Conservation (phyloP, 2,113 vertebrate species). For the Colaptes auratus region DNA sequence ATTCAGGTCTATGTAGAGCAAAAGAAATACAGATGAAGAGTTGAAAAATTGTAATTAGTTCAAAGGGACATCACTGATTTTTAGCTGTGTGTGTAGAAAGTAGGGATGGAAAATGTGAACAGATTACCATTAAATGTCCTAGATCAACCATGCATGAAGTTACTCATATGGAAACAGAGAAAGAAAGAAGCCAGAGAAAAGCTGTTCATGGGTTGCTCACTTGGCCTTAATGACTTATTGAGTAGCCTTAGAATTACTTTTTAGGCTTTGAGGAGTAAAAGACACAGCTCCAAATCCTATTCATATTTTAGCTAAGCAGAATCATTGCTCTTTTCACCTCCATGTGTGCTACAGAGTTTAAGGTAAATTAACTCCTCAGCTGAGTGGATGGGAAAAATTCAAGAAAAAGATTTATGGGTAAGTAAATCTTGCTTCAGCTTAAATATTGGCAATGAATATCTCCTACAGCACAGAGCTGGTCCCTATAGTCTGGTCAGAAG, state of each 20-base stretch:
- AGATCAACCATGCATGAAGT: neutral
- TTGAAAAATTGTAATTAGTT: neutral
- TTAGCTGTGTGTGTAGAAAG: neutral
- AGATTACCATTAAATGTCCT: neutral
- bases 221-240: neutral
- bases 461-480: neutral
- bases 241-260: neutral
- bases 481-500: neutral
- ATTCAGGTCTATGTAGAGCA: neutral
- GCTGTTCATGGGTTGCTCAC: neutral
- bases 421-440: neutral
- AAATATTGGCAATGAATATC: neutral
- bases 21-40: neutral
- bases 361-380: neutral
- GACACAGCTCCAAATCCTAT: neutral
- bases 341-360: neutral
- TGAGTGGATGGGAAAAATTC: neutral
- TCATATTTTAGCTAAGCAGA: neutral
- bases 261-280: neutral
- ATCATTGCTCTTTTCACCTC: neutral
- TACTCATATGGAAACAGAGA: neutral
- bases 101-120: neutral
- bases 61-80: neutral
- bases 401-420: neutral
- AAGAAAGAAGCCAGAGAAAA: neutral